Evolutionary conservation across 1,140 invertebrate species (phyloP), one percentile per base, ranked within the genome.

Genomic region (Apis laboriosa): DNA sequence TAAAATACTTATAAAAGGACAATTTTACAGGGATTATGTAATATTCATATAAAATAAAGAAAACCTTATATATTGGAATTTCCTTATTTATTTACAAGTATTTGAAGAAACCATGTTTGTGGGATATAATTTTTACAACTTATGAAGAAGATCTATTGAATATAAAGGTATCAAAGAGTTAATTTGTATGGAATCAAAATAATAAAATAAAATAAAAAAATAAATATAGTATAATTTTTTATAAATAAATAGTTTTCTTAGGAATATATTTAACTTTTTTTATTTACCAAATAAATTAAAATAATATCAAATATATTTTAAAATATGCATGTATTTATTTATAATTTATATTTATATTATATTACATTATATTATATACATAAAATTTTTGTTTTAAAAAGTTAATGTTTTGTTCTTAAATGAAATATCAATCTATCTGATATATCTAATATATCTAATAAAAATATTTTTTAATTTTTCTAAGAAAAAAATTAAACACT

Each of bases 71-170:
- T 85, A 89, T 82, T 73, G 73, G 76, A 86, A 80, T 84, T 90
- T 90, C 66, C 72, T 86, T 81, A 87, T 85, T 84, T 83, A 67
- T 86, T 88, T 86, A 43, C 83, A 85, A 86, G 67, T 85, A 88
- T 84, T 87, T 84, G 84, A 89, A 88, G 88, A 88, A 80, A 90
- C 86, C 80, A 86, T 85, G 68, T 86, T 88, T 84, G 84, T 51
- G 64, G 85, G 84, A 49, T 78, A 84, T 89, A 86, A 80, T 86
- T 89, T 87, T 87, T 55, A 88, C 86, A 84, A 77, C 76, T 87
- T 85, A 82, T 53, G 86, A 83, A 90, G 79, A 88, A 88, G 79
- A 86, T 9, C 58, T 60, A 74, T 90, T 85, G 77, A 51, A 60
- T 87, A 84, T 75, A 86, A 89, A 88, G 84, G 84, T 89, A 87